Percentiles rank a stretch among this genome's conserved stretches.
Conservation (phyloP, 2,113 vertebrate genomes). For the Lates calcarifer region DNA sequence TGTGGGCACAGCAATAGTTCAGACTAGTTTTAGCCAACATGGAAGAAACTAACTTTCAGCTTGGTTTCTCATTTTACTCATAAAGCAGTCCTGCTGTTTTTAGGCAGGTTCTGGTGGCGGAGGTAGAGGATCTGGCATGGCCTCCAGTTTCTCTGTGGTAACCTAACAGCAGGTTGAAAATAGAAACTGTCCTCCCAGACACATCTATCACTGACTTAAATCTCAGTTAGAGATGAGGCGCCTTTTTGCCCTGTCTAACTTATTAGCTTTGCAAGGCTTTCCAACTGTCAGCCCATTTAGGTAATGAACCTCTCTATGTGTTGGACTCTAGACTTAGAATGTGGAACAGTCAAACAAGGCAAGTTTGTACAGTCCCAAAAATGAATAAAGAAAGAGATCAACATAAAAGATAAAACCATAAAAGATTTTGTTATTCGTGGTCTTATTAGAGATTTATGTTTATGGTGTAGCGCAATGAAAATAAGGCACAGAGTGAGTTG, state of each 20-base stretch:
- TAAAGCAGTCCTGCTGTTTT: slow-evolving; percentile 9
- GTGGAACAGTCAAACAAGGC: slow-evolving; percentile 34
- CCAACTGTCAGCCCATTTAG: slow-evolving; percentile 49
- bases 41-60: slow-evolving; percentile 25
- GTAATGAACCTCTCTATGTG: slow-evolving; percentile 42
- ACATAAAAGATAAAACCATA: slow-evolving; percentile 59
- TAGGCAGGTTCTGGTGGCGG: slow-evolving; percentile 5
- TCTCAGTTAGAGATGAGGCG: slow-evolving; percentile 39
- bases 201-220: slow-evolving; percentile 46
- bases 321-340: slow-evolving; percentile 7
- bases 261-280: slow-evolving; percentile 34
- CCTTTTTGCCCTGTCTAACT: slow-evolving; percentile 20
- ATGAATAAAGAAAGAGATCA: slow-evolving; percentile 20
- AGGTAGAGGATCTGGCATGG: background rate
- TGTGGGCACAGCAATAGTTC: slow-evolving; percentile 21
- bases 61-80: slow-evolving; percentile 26
- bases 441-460: slow-evolving; percentile 63
- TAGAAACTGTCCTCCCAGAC: slow-evolving; percentile 36
- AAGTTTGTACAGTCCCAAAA: slow-evolving; percentile 49
- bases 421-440: slow-evolving; percentile 47
- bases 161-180: slow-evolving; percentile 40
- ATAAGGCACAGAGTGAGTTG: slow-evolving; percentile 27
- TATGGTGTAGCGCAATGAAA: slow-evolving; percentile 51
- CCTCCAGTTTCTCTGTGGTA: slow-evolving; percentile 27
- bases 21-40: slow-evolving; percentile 23